Evolutionary conservation across 2,797 vertebrate species (phyloP).

Genomic region (Esox lucius): DNA sequence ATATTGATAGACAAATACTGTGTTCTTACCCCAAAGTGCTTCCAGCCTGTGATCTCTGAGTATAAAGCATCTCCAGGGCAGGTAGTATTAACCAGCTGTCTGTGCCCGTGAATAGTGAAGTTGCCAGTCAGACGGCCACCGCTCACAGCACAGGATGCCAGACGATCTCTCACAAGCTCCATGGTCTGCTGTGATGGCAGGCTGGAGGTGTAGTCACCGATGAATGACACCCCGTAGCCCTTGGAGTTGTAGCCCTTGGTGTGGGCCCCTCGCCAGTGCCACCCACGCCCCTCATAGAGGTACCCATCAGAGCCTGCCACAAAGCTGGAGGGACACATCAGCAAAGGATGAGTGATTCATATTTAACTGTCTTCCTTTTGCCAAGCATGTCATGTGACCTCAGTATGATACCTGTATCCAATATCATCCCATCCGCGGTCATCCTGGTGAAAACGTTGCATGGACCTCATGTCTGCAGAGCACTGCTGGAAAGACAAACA

Average conservation of each 20-base stretch:
- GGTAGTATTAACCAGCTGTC: slow-evolving; percentile 76
- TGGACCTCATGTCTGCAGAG: slow-evolving; percentile 78
- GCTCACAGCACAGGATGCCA: slow-evolving; percentile 73
- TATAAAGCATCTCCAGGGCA: slow-evolving; percentile 85
- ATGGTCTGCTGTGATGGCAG: slow-evolving; percentile 70
- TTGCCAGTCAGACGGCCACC: slow-evolving; percentile 54
- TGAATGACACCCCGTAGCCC: slow-evolving; percentile 82
- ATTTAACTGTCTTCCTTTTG: not conserved
- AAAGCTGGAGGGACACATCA: slow-evolving; percentile 69
- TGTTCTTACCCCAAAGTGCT: slow-evolving; percentile 67
- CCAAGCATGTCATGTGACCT: not conserved
- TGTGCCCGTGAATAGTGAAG: slow-evolving; percentile 80
- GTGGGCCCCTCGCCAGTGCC: slow-evolving; percentile 84
- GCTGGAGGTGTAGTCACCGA: slow-evolving; percentile 77
- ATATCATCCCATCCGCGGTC: slow-evolving; percentile 84
- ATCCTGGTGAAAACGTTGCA: slow-evolving; percentile 89
- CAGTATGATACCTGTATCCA: slow-evolving; percentile 82
- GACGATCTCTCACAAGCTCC: slow-evolving; percentile 69
- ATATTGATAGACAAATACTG: not conserved
- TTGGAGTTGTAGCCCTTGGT: slow-evolving; percentile 80
- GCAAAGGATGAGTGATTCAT: not conserved
- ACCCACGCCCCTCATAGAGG: slow-evolving; percentile 87
- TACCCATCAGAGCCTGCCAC: slow-evolving; percentile 85
- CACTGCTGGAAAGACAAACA: slow-evolving; percentile 79
- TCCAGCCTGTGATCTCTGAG: slow-evolving; percentile 78